A percentile compares a stretch with the other conserved stretches of the same genome.
Evolutionary conservation across 1,140 invertebrate species (phyloP).

Genomic region (Lordiphosa clarofinis): DNA sequence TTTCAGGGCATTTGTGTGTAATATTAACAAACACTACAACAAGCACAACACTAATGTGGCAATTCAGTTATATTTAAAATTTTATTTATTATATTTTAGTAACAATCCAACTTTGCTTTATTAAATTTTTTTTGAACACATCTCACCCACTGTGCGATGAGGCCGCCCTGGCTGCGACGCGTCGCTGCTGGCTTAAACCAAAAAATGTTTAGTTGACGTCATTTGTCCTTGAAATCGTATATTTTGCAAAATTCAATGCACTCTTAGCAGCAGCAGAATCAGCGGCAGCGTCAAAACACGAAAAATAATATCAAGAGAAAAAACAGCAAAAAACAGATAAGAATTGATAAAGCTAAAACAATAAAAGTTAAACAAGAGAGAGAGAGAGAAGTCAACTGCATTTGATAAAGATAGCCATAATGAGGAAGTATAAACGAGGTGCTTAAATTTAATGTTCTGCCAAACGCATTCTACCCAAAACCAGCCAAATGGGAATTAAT

Average conservation of each 20-base stretch:
- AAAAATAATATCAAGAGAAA: slow-evolving; percentile 28
- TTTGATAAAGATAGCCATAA: slow-evolving; percentile 5
- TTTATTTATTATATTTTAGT: too few species aligned
- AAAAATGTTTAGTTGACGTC: slow-evolving; percentile 74
- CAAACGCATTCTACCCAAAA: too few species aligned
- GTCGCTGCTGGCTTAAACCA: slow-evolving; percentile 23
- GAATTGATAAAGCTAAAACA: slow-evolving; percentile 19
- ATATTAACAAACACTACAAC: too few species aligned
- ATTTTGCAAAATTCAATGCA: slow-evolving; percentile 74
- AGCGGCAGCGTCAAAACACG: slow-evolving; percentile 14
- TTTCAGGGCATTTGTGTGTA: too few species aligned
- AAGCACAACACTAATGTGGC: too few species aligned
- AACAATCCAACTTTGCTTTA: too few species aligned
- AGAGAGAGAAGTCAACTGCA: slow-evolving; percentile 6
- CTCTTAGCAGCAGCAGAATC: slow-evolving; percentile 19
- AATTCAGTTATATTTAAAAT: too few species aligned
- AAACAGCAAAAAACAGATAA: slow-evolving; percentile 29
- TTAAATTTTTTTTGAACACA: too few species aligned
- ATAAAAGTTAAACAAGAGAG: slow-evolving; percentile 15
- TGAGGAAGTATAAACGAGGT: too few species aligned
- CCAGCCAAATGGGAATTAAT: too few species aligned
- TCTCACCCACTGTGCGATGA: slow-evolving; percentile 1
- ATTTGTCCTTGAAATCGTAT: slow-evolving; percentile 75
- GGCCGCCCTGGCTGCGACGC: slow-evolving; percentile 6
- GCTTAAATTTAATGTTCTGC: too few species aligned